phyloP scores from a whole-genome alignment of 1,140 invertebrate genomes.

The Hetaerina americana region DNA sequence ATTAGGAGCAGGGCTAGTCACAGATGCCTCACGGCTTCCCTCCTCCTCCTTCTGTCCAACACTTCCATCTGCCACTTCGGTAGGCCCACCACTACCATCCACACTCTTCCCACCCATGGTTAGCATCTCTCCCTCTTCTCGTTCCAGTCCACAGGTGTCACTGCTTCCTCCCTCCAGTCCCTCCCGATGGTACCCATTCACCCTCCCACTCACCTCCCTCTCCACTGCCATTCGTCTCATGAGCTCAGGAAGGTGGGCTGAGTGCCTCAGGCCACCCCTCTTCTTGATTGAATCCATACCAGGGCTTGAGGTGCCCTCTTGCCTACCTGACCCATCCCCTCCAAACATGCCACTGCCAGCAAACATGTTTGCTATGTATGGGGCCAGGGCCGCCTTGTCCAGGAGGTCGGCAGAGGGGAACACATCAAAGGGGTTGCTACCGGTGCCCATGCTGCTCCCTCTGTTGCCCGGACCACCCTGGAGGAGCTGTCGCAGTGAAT shows the following conservation, averaged over 20 bases:
- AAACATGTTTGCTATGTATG: constrained; percentile 30
- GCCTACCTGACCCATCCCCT: background rate
- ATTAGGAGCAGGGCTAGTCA: constrained; percentile 25
- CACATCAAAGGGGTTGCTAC: constrained; percentile 4
- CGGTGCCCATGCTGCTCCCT: constrained; percentile 10
- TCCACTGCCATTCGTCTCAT: constrained; percentile 8
- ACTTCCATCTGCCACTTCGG: constrained; percentile 29
- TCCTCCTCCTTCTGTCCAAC: constrained; percentile 20
- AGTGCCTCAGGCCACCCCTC: background rate
- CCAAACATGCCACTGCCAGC: background rate
- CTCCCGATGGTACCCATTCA: background rate
- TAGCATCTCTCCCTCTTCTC: background rate
- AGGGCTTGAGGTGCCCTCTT: background rate
- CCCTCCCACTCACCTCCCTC: constrained; percentile 2
- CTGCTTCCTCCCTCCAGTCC: background rate
- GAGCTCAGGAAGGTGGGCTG: background rate
- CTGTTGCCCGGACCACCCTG: constrained; percentile 31
- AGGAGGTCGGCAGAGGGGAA: background rate
- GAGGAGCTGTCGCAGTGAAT: constrained; percentile 42
- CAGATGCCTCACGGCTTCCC: constrained; percentile 21
- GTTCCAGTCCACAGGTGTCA: constrained; percentile 17
- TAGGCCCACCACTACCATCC: constrained; percentile 8
- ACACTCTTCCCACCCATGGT: constrained; percentile 17
- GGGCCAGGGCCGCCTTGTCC: constrained; percentile 29
- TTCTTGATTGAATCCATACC: background rate